Base-by-base conservation (phyloP, 2,113 vertebrate species). In the Pluvialis apricaria region DNA sequence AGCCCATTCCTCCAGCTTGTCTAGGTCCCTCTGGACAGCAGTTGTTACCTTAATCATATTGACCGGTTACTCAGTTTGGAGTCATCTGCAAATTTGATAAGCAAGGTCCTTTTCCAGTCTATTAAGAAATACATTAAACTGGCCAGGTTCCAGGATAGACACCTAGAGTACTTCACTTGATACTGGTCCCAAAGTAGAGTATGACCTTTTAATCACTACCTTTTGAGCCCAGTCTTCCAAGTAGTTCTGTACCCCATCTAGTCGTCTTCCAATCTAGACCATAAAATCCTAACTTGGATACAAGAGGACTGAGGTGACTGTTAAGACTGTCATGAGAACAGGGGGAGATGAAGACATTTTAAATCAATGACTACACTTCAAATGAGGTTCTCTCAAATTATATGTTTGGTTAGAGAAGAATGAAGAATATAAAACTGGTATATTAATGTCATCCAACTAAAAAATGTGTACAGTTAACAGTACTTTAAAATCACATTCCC, bases 151-250 rank as follows among this genome's bases (percentile, higher is more conserved):
- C 14, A 34, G 25, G 34, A 54, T 1, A 85, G 34, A 75, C 3
- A 10, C 21, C 24, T 52, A 8, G 55, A 69, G 9, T 78, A 42
- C 8, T 29, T 51, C 6, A 31, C 25, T 66, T 82, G 7, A 19
- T 71, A 4, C 19, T 58, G 20, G 14, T 81, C 18, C 18, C 0
- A 1, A 42, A 24, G 18, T 10, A 75, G 29, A 61, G 1, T 1
- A 1, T 19, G 10, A 61, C 11, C 15, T 73, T 87, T 88, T 58
- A 75, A 69, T n/a, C 13, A 28, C 19, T 26, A 15, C 34, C 6
- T 62, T 58, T 55, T 79, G 22, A 62, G 6, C 4, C 14, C 3
- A 44, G 0, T 55, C 28, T 75, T 75, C 11, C 14, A 84, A 19
- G 0, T 2, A 40, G 6, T 70, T 87, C 28, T 58, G 31, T 49